Conservation (phyloP, 2,797 vertebrate species). For the Spea hammondii region DNA sequence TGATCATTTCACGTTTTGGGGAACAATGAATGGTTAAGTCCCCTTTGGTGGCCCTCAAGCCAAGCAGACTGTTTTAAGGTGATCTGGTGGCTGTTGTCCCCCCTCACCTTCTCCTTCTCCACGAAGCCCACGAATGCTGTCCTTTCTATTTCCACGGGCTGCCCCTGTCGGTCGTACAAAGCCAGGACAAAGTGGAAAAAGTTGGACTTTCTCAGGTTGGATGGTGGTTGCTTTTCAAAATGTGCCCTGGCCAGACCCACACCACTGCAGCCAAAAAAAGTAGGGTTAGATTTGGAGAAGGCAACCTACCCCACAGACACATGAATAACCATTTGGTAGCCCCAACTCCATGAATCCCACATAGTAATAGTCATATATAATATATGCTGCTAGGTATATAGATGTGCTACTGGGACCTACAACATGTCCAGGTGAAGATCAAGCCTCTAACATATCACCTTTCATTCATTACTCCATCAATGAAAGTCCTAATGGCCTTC, state of each 20-base stretch:
- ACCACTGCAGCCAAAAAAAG: slow-evolving; percentile 80
- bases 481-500: neutral
- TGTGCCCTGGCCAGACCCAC: slow-evolving; percentile 97
- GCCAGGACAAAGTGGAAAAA: slow-evolving; percentile 99
- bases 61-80: neutral
- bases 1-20: no score
- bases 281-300: slow-evolving; percentile 58
- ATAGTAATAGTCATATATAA: no score
- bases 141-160: slow-evolving; percentile 97
- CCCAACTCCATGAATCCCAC: no score
- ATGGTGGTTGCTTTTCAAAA: slow-evolving; percentile 98
- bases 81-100: neutral
- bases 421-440: no score
- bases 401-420: no score
- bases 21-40: neutral
- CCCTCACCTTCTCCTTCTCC: slow-evolving; percentile 95
- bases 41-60: neutral
- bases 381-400: no score
- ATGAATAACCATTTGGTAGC: no score
- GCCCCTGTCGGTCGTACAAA: slow-evolving; percentile 95
- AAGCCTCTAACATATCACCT: neutral
- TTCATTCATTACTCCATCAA: neutral
- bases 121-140: slow-evolving; percentile 96
- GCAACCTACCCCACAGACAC: no score
- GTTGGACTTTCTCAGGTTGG: slow-evolving; percentile 98